phyloP scores from a whole-genome alignment of 64 coral and sea anemone genomes.

The Stylophora pistillata region DNA sequence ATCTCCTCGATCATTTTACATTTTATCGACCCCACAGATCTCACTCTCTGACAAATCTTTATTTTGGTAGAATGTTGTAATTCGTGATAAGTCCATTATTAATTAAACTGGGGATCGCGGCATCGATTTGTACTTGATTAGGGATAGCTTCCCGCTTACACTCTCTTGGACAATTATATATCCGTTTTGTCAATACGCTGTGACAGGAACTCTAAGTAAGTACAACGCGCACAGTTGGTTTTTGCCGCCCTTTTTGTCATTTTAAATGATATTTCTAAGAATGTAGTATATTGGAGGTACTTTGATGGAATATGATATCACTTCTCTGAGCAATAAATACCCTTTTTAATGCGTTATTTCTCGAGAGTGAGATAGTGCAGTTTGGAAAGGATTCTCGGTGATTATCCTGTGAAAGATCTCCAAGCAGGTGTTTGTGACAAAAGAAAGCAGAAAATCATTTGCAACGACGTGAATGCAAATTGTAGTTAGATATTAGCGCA shows the following conservation, averaged over 20 bases:
- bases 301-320: neutral
- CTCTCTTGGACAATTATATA: neutral
- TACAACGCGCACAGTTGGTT: neutral
- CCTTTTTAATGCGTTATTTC: neutral
- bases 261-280: neutral
- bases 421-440: neutral
- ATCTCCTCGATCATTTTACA: neutral
- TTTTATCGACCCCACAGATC: too few relatives aligned
- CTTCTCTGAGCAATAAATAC: neutral
- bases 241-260: neutral
- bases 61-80: too few relatives aligned
- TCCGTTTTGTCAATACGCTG: neutral
- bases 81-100: neutral
- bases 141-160: neutral
- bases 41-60: too few relatives aligned
- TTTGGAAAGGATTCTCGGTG: neutral
- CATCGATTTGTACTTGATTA: neutral
- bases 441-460: neutral
- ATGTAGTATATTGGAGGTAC: neutral
- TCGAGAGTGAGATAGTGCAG: neutral
- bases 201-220: neutral
- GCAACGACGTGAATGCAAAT: neutral
- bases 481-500: neutral
- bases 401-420: neutral
- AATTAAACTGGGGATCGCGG: neutral